Percentiles rank a stretch among this genome's conserved stretches.
phyloP scores from a whole-genome alignment of 2,113 vertebrate species.

The Neotragus pygmaeus region DNA sequence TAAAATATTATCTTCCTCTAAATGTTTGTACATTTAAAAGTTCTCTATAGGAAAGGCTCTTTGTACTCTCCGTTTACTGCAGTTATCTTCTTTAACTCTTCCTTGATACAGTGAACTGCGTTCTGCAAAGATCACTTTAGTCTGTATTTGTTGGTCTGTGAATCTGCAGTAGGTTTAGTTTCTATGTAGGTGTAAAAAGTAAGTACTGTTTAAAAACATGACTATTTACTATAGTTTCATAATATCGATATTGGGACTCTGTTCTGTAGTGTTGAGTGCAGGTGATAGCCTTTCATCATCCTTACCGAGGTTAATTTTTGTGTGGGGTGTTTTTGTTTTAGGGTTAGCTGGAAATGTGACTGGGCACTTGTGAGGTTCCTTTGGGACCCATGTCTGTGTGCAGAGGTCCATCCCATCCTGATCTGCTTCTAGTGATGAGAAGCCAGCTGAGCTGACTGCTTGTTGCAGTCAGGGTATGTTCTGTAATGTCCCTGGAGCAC shows the following conservation, averaged over 20 bases:
- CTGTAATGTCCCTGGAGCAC: neutral
- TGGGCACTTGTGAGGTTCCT: neutral
- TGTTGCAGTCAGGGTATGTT: neutral
- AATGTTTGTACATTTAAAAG: neutral
- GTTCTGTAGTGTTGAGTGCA: neutral
- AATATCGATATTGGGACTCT: neutral
- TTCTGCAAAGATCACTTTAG: constrained; percentile 8
- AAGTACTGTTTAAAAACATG: neutral
- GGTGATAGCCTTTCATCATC: neutral
- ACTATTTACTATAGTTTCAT: neutral
- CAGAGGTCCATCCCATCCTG: neutral
- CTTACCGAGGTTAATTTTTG: constrained; percentile 6
- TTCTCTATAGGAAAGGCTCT: neutral
- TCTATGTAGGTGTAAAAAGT: neutral
- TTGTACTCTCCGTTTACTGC: neutral
- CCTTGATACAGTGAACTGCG: neutral
- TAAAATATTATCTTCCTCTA: neutral
- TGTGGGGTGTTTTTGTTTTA: neutral
- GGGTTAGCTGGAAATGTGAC: neutral
- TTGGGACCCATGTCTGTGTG: neutral
- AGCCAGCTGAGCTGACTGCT: neutral
- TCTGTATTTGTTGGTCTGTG: neutral
- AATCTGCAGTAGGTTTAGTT: neutral
- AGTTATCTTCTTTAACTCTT: neutral
- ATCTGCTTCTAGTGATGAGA: neutral